Evolutionary conservation across 2,797 vertebrate genomes (phyloP), one percentile per base, ranked within the genome.

Genomic region (Alfaro cultratus): DNA sequence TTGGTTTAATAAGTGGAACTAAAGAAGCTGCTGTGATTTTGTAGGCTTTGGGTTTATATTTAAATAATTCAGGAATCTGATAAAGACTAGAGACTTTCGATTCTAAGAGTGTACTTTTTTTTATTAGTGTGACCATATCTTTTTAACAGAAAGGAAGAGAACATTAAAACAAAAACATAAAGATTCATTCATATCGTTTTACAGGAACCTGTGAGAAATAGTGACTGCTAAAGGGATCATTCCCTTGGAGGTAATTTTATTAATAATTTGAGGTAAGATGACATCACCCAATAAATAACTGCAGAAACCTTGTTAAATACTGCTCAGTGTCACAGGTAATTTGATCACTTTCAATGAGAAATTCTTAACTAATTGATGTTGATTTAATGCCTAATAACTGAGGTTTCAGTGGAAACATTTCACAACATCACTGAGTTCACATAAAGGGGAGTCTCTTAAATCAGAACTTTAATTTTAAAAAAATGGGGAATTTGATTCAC

Each of bases 401-500:
- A 36, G 9, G 9, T 67, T 67, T 67, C 34, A 21, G 7, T 39
- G 62, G 62, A 67, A 23, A 39, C 8, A 39, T 67, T 67, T 67
- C 36, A 67, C 62, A 67, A 23, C 62, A 36, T 39, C 16, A 67
- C 1, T 39, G 62, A 67, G 62, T 67, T 67, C 62, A 67, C 62
- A 67, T 39, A 23, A 23, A 67, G 62, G 62, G 23, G 62, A 67
- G 62, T 23, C 34, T 67, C 62, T 39, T 67, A 67, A 67, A 67
- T 67, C 62, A 67, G 10, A 67, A 36, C 62, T 67, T 67, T 67
- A 67, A 39, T 39, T 11, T 23, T 2, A 49, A 39, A 11, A 67
- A 39, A 21, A 67, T 10, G 31, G 2, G 31, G 34, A 7, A 23
- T 39, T 67, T 67, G 39, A 21, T 23, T 36, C 18, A 39, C 62